Percentiles rank a stretch among this genome's conserved stretches.
These are phyloP conservation scores for Drepana arcuata DNA, from an alignment of 1,140 invertebrate species.

Conservation along the genomic window DNA sequence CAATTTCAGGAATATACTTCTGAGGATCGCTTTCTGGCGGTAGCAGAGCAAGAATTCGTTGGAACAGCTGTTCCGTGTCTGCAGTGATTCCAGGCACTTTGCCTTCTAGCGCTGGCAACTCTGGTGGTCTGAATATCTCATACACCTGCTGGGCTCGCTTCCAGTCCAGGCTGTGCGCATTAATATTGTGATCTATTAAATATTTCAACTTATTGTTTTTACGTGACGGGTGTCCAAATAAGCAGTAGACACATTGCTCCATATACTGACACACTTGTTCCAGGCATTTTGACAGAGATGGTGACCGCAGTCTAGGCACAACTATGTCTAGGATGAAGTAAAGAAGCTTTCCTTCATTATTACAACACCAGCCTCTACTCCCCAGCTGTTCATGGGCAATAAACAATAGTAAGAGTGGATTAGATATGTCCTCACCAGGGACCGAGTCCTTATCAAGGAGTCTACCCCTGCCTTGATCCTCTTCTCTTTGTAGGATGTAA, in stretches of 20 bases:
- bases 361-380: slow-evolving; percentile 82
- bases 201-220: slow-evolving; percentile 78
- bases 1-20: slow-evolving; percentile 74
- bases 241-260: slow-evolving; percentile 91
- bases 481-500: slow-evolving; percentile 79
- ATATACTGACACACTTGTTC: slow-evolving; percentile 80
- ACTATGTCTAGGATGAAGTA: slow-evolving; percentile 84
- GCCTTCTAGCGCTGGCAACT: slow-evolving; percentile 88
- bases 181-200: slow-evolving; percentile 85
- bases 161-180: slow-evolving; percentile 83
- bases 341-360: slow-evolving; percentile 82
- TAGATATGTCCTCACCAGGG: slow-evolving; percentile 76
- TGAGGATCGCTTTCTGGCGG: slow-evolving; percentile 78
- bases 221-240: slow-evolving; percentile 89
- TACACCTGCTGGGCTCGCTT: slow-evolving; percentile 83
- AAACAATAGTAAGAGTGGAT: slow-evolving; percentile 85
- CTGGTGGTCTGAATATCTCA: slow-evolving; percentile 86
- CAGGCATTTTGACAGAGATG: slow-evolving; percentile 65
- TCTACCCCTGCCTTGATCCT: slow-evolving; percentile 57
- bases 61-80: slow-evolving; percentile 85
- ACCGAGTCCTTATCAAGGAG: slow-evolving; percentile 65
- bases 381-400: slow-evolving; percentile 90
- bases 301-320: slow-evolving; percentile 76
- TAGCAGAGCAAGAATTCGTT: slow-evolving; percentile 81
- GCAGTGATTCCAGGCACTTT: slow-evolving; percentile 80